Base-by-base conservation (phyloP, 2,888 invertebrate genomes). In the Eurytoma californica region DNA sequence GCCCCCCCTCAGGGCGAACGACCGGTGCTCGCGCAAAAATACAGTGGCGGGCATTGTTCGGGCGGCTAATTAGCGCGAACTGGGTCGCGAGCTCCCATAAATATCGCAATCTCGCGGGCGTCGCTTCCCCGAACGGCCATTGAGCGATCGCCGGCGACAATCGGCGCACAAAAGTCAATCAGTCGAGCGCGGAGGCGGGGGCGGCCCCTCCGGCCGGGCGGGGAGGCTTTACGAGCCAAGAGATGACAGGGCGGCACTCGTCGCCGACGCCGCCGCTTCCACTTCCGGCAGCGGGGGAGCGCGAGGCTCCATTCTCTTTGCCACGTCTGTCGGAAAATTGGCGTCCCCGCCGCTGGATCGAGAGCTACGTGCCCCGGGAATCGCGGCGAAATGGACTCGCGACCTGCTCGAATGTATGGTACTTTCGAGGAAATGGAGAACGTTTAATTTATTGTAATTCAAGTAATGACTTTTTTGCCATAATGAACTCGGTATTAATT, bases 271-370 rank as follows among this genome's bases (percentile, higher is more conserved):
- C 16, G 67, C 70, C 80, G 80, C 82, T 72, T 75, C 79, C 72
- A 82, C 83, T 84, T 84, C 84, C 84, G 84, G 83, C 61, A 30
- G 47, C 24, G 51, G 39, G 67, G 24, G 49, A 58, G 53, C 53
- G 14, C 16, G 53, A 12, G 53, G 53, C 49, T 67, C 69, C 60
- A 73, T 77, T 77, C 69, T 79, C 72, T 75, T 47, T 70, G 79
- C 65, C 39, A 58, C 47, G 70, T 70, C 74, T 70, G 70, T 74
- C 70, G 70, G 74, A 79, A 79, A 79, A 79, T 79, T 79, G 66
- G 51, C 77, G 28, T 53, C 3, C 61, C 39, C 47, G 16, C 28
- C 61, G 16, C 63, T 14, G 39, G 39, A 53, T n/a, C 53, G 14
- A 53, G 53, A 14, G 53, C 39, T 0, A 7, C 3, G 30, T 30